phyloP scores from a whole-genome alignment of 2,797 vertebrate species.

The Eleutherodactylus coqui region DNA sequence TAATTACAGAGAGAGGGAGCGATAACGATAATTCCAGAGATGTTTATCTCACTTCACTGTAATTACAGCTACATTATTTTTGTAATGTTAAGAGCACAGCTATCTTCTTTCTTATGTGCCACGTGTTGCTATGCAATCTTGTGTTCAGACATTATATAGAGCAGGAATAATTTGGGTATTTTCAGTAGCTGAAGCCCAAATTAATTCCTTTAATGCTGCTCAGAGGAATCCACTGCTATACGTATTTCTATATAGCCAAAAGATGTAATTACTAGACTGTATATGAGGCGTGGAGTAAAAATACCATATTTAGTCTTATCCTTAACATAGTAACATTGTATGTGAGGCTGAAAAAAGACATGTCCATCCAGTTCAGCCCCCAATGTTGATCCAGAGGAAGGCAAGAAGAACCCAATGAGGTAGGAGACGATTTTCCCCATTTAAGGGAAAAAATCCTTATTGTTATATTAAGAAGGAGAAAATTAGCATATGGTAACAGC shows the following conservation, averaged over 20 bases:
- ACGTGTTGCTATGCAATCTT: conserved; percentile 61
- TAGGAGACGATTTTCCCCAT: too few relatives aligned
- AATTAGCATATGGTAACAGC: too few relatives aligned
- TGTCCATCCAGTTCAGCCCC: too few relatives aligned
- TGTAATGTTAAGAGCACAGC: conserved; percentile 54
- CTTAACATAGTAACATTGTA: too few relatives aligned
- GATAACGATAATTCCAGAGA: conserved; percentile 60
- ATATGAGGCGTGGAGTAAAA: not conserved
- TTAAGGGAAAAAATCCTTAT: too few relatives aligned
- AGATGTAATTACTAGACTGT: not conserved
- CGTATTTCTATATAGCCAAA: not conserved
- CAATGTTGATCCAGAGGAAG: too few relatives aligned
- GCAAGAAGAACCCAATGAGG: too few relatives aligned
- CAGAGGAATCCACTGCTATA: not conserved
- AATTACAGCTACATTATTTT: conserved; percentile 62
- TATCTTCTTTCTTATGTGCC: conserved; percentile 51
- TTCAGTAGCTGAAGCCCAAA: conserved; percentile 1
- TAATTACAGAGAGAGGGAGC: conserved; percentile 58
- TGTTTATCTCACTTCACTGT: conserved; percentile 62
- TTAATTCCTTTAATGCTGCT: not conserved
- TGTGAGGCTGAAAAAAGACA: too few relatives aligned
- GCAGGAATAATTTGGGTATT: conserved; percentile 3
- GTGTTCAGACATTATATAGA: conserved; percentile 33
- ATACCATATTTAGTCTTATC: not conserved
- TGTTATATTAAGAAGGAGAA: not conserved